Evolutionary conservation across 2,113 vertebrate genomes (phyloP).

Genomic region (Nettapus auritus): DNA sequence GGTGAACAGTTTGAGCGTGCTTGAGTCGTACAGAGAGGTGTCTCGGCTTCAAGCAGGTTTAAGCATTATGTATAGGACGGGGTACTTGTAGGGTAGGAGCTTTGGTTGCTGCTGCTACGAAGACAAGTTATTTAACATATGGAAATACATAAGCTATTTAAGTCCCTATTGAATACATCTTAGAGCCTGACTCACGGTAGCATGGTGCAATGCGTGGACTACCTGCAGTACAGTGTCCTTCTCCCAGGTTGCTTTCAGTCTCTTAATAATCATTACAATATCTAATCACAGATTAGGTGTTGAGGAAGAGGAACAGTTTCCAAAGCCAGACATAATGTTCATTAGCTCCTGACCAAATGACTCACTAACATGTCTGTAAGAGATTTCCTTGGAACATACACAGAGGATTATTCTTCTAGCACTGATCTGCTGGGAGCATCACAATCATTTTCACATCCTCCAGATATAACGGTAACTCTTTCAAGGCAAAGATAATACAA

Average conservation of each 20-base stretch:
- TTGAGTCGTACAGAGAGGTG: not conserved
- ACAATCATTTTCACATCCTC: not conserved
- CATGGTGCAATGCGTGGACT: accelerated
- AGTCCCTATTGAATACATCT: not conserved
- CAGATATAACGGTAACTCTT: not conserved
- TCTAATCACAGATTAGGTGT: constrained; percentile 31
- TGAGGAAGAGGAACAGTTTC: not conserved
- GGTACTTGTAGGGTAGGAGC: not conserved
- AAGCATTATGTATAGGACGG: not conserved
- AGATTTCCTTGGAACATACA: constrained; percentile 20
- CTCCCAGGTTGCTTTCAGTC: not conserved
- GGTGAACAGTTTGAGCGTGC: not conserved
- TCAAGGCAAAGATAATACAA: not conserved
- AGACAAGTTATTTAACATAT: not conserved
- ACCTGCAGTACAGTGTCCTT: not conserved
- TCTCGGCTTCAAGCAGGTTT: not conserved
- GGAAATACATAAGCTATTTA: not conserved
- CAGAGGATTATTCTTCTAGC: constrained; percentile 6
- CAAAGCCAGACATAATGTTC: not conserved
- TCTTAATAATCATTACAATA: constrained; percentile 2
- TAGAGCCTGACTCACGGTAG: not conserved
- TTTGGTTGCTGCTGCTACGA: not conserved
- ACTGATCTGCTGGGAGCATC: not conserved
- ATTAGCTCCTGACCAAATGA: not conserved
- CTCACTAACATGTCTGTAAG: not conserved